A percentile compares a stretch with the other conserved stretches of the same genome.
Conservation (phyloP, 2,113 vertebrate species). For the Xiphophorus maculatus region DNA sequence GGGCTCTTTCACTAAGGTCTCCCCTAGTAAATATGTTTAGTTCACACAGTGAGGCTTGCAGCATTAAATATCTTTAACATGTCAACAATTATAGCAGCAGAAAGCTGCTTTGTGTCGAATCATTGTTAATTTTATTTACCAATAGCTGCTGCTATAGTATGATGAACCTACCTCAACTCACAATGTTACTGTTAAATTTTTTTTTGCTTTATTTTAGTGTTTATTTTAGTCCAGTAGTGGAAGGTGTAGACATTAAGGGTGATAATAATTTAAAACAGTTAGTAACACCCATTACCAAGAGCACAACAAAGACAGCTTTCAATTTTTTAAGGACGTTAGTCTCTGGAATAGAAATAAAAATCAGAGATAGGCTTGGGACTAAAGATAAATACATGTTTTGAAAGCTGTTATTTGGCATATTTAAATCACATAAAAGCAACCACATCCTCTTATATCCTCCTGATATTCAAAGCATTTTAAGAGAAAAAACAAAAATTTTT, state of each 20-base stretch:
- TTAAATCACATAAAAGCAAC: constrained; percentile 61
- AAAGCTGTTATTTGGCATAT: constrained; percentile 12
- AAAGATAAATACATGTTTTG: neutral
- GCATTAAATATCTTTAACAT: neutral
- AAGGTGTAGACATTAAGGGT: neutral
- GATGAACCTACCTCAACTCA: neutral
- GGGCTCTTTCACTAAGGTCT: neutral
- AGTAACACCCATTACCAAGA: neutral
- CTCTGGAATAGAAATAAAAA: neutral
- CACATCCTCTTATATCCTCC: constrained; percentile 51
- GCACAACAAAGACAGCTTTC: neutral
- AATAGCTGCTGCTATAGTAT: neutral
- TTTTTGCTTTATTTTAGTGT: neutral
- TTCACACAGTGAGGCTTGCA: neutral
- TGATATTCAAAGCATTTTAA: constrained; percentile 55
- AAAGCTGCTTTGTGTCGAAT: neutral
- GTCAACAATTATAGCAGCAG: neutral
- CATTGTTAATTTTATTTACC: neutral
- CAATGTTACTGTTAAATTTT: neutral
- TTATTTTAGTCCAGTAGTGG: neutral
- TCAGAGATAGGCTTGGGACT: neutral
- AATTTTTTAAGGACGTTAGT: neutral
- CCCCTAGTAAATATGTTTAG: neutral
- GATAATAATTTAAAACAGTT: neutral
- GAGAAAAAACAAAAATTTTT: constrained; percentile 39